phyloP scores from a whole-genome alignment of 2,888 invertebrate species.

The Diachrysia chrysitis region DNA sequence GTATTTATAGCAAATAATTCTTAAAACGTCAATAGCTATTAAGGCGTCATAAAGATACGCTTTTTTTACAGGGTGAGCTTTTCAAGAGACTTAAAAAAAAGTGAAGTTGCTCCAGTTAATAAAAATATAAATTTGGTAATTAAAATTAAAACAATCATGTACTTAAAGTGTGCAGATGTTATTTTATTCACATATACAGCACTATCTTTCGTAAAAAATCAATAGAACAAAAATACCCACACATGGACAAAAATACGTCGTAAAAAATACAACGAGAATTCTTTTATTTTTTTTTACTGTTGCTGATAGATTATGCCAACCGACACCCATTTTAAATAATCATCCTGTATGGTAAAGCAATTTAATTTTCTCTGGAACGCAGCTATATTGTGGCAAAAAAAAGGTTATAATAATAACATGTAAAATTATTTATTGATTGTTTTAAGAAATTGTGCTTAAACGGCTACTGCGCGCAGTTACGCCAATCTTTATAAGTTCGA shows the following conservation, averaged over 20 bases:
- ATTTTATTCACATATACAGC: no score
- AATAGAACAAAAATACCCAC: no score
- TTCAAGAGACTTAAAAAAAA: not conserved
- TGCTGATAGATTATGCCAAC: no score
- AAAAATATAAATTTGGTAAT: no score
- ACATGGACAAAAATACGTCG: no score
- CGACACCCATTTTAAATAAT: no score
- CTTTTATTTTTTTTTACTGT: no score
- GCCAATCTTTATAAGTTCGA: not conserved
- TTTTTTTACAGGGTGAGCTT: not conserved
- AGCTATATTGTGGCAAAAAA: constrained; percentile 4
- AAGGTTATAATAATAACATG: not conserved
- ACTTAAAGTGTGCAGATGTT: no score
- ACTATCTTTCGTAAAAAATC: no score
- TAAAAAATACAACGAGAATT: no score
- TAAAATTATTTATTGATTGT: constrained; percentile 1
- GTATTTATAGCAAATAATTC: constrained; percentile 9
- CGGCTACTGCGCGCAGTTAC: not conserved
- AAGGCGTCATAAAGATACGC: not conserved
- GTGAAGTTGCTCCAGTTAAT: no score
- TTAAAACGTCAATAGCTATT: not conserved
- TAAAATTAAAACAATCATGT: no score
- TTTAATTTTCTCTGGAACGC: constrained; percentile 32
- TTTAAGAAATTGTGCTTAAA: not conserved
- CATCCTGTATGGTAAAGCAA: constrained; percentile 11